A percentile compares a stretch with the other conserved stretches of the same genome.
Conservation (phyloP, 2,797 vertebrate genomes). For the Sebastes nivosus region DNA sequence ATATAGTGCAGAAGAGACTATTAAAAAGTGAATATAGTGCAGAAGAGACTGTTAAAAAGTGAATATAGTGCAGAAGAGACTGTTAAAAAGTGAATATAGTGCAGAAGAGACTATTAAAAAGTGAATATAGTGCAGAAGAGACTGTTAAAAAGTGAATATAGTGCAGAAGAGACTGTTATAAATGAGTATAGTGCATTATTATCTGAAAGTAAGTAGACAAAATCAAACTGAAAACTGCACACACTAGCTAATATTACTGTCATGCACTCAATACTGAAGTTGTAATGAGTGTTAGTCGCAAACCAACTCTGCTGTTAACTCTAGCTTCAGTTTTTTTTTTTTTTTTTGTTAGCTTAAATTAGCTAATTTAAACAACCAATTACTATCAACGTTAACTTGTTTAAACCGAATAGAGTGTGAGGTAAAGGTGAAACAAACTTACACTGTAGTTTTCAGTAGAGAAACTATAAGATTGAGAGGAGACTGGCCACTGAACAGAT, state of each 20-base stretch:
- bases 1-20: too few species aligned
- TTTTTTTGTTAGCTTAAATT: neutral
- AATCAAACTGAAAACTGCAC: neutral
- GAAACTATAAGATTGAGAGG: fast-evolving
- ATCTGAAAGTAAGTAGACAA: neutral
- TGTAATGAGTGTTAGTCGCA: neutral
- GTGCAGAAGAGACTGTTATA: too few species aligned
- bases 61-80: too few species aligned
- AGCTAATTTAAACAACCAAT: neutral
- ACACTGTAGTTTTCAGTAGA: neutral
- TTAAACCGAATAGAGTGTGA: neutral
- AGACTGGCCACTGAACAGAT: fast-evolving
- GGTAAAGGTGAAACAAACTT: neutral
- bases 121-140: too few species aligned
- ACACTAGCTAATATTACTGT: neutral
- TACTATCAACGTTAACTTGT: neutral
- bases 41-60: too few species aligned
- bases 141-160: too few species aligned
- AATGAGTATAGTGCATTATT: too few species aligned
- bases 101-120: too few species aligned
- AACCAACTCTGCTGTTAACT: neutral
- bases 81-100: too few species aligned
- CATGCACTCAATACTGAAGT: neutral
- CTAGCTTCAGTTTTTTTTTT: fast-evolving
- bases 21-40: too few species aligned